A percentile compares a stretch with the other conserved stretches of the same genome.
These are phyloP conservation scores for Leucosticte australis DNA, from an alignment of 2,113 vertebrate genomes.

Conservation along the genomic window DNA sequence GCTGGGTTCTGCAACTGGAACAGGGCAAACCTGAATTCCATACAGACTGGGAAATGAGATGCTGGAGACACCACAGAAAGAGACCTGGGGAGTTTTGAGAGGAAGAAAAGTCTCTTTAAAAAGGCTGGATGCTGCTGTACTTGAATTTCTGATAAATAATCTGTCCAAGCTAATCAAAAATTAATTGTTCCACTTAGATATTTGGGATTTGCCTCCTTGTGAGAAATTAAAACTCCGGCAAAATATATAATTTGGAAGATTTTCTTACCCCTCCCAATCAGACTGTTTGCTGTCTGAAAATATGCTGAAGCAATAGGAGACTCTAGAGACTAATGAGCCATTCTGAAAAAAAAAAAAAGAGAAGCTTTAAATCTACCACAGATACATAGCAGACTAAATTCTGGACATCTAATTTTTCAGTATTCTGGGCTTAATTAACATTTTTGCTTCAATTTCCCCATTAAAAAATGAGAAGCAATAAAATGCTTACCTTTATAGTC, in stretches of 20 bases:
- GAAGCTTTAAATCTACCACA: background rate
- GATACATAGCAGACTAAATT: background rate
- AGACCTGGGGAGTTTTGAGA: background rate
- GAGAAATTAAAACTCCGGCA: background rate
- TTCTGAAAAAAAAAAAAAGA: background rate
- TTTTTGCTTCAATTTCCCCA: conserved; percentile 50
- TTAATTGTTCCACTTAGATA: background rate
- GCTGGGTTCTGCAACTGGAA: background rate
- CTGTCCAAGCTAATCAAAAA: background rate
- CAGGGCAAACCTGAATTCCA: background rate
- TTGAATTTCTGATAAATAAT: background rate
- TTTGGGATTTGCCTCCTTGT: background rate
- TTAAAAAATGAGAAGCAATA: conserved; percentile 50
- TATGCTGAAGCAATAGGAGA: background rate
- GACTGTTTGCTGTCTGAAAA: background rate
- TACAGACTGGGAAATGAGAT: background rate
- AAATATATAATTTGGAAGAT: background rate
- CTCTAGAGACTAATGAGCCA: background rate
- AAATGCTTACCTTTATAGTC: conserved; percentile 56
- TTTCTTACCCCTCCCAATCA: background rate
- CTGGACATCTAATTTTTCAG: conserved; percentile 8
- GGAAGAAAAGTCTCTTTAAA: background rate
- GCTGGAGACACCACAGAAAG: background rate
- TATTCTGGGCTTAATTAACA: conserved; percentile 35
- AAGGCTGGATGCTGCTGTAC: background rate